Conservation (phyloP, 2,797 vertebrate genomes). For the Megalops cyprinoides region DNA sequence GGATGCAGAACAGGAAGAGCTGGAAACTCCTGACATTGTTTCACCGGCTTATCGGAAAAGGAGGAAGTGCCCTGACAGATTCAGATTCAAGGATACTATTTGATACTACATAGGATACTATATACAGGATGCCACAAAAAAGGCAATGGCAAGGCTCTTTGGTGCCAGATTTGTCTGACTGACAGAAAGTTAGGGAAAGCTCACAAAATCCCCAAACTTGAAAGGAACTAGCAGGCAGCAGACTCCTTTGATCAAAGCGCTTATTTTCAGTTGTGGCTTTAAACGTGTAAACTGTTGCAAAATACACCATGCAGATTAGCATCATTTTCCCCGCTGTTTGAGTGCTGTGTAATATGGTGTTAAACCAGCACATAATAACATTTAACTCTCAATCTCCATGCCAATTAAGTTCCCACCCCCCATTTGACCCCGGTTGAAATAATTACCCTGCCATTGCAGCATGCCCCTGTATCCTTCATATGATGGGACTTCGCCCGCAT, state of each 20-base stretch:
- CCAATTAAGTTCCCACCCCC: background rate
- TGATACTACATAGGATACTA: too few species aligned
- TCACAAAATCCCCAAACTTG: too few species aligned
- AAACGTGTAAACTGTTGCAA: background rate
- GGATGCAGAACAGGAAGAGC: slow-evolving; percentile 4
- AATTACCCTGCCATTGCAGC: background rate
- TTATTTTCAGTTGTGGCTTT: background rate
- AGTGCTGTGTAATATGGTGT: background rate
- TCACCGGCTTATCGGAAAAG: too few species aligned
- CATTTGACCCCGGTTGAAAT: background rate
- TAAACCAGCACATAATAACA: background rate
- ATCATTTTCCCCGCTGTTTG: background rate
- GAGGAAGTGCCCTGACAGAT: too few species aligned
- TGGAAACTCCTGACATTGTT: background rate
- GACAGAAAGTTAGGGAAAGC: too few species aligned
- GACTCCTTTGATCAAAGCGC: background rate
- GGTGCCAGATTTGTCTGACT: too few species aligned
- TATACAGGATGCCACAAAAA: too few species aligned
- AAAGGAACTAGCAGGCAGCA: too few species aligned
- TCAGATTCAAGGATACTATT: too few species aligned
- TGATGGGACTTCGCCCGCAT: background rate
- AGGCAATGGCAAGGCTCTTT: too few species aligned
- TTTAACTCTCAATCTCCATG: background rate
- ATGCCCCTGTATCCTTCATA: background rate
- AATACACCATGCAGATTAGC: background rate